These are phyloP conservation scores for Sciurus vulgaris DNA, from an alignment of 2,797 vertebrate species.

Conservation along the genomic window DNA sequence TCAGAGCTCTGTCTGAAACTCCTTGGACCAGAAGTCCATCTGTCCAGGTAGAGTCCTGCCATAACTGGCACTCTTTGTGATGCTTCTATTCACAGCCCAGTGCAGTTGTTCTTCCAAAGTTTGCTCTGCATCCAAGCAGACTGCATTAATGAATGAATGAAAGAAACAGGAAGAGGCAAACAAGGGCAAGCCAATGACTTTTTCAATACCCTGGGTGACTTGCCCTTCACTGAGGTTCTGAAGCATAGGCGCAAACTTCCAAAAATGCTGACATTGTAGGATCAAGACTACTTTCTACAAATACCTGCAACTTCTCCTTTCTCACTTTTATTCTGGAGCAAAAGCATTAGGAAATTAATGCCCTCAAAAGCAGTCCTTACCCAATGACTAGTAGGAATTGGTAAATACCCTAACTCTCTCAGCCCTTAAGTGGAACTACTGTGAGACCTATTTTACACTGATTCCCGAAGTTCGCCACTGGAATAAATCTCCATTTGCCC, in stretches of 20 bases:
- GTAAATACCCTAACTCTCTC: constrained; percentile 21
- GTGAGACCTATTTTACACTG: background rate
- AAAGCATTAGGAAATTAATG: background rate
- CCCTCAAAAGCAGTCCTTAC: background rate
- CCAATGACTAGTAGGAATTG: background rate
- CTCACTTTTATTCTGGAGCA: background rate
- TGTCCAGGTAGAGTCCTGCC: background rate
- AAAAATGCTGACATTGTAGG: background rate
- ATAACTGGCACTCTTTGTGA: background rate
- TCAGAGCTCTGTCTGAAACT: constrained; percentile 27
- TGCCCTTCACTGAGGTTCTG: background rate
- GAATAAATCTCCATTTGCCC: background rate
- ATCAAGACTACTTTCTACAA: background rate
- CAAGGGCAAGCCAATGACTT: background rate
- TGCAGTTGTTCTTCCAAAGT: background rate
- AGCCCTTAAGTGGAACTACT: background rate
- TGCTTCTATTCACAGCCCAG: background rate
- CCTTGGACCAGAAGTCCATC: constrained; percentile 1
- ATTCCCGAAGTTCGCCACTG: background rate
- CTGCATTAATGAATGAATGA: background rate
- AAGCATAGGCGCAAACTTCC: background rate
- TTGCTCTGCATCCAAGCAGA: background rate
- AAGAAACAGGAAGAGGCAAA: background rate
- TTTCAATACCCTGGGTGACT: background rate
- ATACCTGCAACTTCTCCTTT: background rate